These are phyloP conservation scores for Drymonia ruficornis DNA, from an alignment of 2,888 invertebrate genomes.

Conservation along the genomic window DNA sequence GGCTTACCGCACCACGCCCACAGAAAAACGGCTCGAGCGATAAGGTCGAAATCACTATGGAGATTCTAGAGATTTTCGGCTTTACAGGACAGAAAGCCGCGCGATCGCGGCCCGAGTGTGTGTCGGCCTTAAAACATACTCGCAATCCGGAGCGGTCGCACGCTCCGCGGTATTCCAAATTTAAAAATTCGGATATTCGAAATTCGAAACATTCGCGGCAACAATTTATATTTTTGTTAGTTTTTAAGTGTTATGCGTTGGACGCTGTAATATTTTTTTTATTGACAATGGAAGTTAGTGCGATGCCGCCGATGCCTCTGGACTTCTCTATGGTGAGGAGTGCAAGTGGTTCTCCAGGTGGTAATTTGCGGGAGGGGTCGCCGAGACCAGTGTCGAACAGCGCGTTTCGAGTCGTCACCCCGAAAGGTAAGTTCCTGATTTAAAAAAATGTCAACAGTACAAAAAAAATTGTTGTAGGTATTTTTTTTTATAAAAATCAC, in stretches of 20 bases:
- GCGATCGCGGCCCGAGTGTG: conserved; percentile 59
- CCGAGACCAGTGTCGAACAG: conserved; percentile 80
- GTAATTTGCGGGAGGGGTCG: conserved; percentile 64
- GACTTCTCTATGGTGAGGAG: conserved; percentile 87
- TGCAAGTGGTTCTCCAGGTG: conserved; percentile 67
- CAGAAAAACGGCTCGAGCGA: conserved; percentile 58
- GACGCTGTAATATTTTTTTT: conserved; percentile 41
- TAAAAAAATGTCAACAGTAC: not conserved
- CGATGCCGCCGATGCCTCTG: conserved; percentile 86
- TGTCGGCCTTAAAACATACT: conserved; percentile 72
- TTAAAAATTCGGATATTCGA: conserved; percentile 46
- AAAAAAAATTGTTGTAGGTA: not conserved
- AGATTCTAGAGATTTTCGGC: conserved; percentile 74
- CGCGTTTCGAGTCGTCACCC: conserved; percentile 88
- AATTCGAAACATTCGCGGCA: conserved; percentile 21
- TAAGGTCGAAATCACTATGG: conserved; percentile 80
- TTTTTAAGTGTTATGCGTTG: conserved; percentile 50
- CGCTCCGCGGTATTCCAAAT: conserved; percentile 61
- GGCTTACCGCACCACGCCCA: conserved; percentile 70
- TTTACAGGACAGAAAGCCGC: conserved; percentile 68
- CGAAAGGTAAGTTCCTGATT: conserved; percentile 80
- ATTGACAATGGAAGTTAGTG: conserved; percentile 85
- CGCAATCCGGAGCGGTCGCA: conserved; percentile 73
- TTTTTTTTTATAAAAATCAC: not conserved
- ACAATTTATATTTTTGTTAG: conserved; percentile 17